These are phyloP conservation scores for Calameuta filiformis DNA, from an alignment of 2,888 invertebrate genomes.

Conservation along the genomic window DNA sequence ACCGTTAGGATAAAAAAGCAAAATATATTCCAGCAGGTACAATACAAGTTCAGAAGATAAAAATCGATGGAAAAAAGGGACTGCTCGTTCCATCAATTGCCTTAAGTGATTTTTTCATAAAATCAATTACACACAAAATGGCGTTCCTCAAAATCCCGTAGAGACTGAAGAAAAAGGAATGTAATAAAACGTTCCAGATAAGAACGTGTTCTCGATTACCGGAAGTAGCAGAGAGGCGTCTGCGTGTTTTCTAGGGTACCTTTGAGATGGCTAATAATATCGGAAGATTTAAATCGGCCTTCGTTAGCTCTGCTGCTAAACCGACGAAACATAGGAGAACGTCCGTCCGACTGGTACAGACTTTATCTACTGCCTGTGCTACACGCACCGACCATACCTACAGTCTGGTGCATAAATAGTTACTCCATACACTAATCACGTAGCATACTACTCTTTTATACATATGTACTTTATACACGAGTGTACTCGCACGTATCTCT, in stretches of 20 bases:
- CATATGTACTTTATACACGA: slow-evolving; percentile 25
- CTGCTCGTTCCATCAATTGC: background rate
- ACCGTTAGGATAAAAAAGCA: background rate
- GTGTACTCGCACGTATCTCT: slow-evolving; percentile 42
- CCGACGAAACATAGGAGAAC: background rate
- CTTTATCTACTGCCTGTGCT: background rate
- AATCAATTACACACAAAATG: background rate
- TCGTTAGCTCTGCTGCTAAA: background rate
- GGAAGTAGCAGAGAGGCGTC: background rate
- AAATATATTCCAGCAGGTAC: background rate
- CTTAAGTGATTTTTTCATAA: background rate
- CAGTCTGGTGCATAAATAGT: background rate
- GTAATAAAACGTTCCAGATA: background rate
- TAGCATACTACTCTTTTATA: background rate
- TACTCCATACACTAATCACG: background rate
- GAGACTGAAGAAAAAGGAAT: background rate
- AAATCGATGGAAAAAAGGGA: background rate
- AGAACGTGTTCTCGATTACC: background rate
- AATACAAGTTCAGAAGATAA: background rate
- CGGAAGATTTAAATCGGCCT: background rate
- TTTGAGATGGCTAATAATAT: background rate
- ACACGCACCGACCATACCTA: background rate
- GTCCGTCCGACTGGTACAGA: background rate
- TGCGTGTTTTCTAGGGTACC: background rate
- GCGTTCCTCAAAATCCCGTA: background rate